phyloP scores from a whole-genome alignment of 2,113 vertebrate genomes.

The Telmatochromis sp. region DNA sequence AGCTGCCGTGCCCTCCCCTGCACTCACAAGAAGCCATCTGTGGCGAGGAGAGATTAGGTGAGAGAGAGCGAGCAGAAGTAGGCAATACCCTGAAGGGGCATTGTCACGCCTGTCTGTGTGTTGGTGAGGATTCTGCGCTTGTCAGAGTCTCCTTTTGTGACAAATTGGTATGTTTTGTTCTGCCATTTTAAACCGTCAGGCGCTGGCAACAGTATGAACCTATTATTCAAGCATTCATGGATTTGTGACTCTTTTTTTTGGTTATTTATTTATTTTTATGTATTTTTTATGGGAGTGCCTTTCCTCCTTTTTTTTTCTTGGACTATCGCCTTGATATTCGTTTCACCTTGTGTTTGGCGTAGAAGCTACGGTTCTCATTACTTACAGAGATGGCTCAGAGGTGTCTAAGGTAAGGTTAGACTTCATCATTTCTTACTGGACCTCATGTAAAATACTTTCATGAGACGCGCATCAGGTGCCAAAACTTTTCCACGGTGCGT shows the following conservation, averaged over 20 bases:
- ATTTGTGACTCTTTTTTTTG: slow-evolving; percentile 45
- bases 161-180: slow-evolving; percentile 62
- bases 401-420: slow-evolving; percentile 45
- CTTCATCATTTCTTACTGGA: background rate
- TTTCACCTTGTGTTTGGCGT: background rate
- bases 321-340: slow-evolving; percentile 26
- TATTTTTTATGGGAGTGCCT: slow-evolving; percentile 28
- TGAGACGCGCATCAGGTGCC: background rate
- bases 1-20: slow-evolving; percentile 63
- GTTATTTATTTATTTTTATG: background rate
- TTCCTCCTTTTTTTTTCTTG: background rate
- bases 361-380: slow-evolving; percentile 1
- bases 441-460: background rate
- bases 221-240: slow-evolving; percentile 52
- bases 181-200: slow-evolving; percentile 36
- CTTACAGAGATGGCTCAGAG: background rate
- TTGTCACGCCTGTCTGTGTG: slow-evolving; percentile 70
- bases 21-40: slow-evolving; percentile 70
- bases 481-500: background rate
- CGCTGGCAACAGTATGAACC: slow-evolving; percentile 25
- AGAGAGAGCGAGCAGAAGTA: slow-evolving; percentile 38
- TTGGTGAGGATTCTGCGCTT: slow-evolving; percentile 65
- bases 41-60: slow-evolving; percentile 47
- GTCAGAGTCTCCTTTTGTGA: slow-evolving; percentile 68
- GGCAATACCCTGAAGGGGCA: slow-evolving; percentile 61